Percentiles rank a stretch among this genome's conserved stretches.
phyloP scores from a whole-genome alignment of 2,797 vertebrate genomes.

The Darevskia mixta region DNA sequence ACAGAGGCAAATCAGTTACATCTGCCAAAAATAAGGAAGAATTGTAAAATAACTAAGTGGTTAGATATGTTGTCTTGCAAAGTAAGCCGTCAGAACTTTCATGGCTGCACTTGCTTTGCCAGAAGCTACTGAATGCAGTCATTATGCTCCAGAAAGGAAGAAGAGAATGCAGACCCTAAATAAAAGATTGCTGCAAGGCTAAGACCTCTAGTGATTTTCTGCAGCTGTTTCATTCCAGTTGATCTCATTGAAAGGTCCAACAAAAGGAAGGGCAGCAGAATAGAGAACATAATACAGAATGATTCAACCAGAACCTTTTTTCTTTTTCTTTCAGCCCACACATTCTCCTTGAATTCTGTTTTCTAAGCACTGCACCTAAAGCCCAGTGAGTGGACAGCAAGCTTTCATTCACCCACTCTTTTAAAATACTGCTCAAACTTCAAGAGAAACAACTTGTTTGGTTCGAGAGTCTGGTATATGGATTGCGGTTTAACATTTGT shows the following conservation, averaged over 20 bases:
- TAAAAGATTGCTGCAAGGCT: slow-evolving; percentile 15
- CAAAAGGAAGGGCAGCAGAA: not conserved
- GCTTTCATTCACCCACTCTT: not conserved
- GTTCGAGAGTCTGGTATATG: not conserved
- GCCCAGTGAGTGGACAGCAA: not conserved
- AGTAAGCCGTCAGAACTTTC: slow-evolving; percentile 4
- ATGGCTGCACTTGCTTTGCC: not conserved
- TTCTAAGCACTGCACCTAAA: not conserved
- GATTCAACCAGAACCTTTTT: slow-evolving; percentile 31
- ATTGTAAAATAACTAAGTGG: accelerated
- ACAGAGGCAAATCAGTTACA: not conserved
- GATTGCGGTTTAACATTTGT: not conserved
- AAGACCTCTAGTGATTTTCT: not conserved
- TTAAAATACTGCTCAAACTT: not conserved
- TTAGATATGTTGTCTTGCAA: not conserved
- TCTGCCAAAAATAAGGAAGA: not conserved
- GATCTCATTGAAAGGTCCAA: slow-evolving; percentile 28
- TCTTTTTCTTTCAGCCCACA: slow-evolving; percentile 10
- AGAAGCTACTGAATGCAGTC: slow-evolving; percentile 14
- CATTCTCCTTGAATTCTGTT: slow-evolving; percentile 14
- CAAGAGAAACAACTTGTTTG: not conserved
- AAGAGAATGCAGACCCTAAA: not conserved
- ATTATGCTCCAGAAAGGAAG: slow-evolving; percentile 7
- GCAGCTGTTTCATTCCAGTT: slow-evolving; percentile 50
- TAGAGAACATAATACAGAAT: not conserved